Base-by-base conservation (phyloP, 2,888 invertebrate species). In the Nomada fucata region DNA sequence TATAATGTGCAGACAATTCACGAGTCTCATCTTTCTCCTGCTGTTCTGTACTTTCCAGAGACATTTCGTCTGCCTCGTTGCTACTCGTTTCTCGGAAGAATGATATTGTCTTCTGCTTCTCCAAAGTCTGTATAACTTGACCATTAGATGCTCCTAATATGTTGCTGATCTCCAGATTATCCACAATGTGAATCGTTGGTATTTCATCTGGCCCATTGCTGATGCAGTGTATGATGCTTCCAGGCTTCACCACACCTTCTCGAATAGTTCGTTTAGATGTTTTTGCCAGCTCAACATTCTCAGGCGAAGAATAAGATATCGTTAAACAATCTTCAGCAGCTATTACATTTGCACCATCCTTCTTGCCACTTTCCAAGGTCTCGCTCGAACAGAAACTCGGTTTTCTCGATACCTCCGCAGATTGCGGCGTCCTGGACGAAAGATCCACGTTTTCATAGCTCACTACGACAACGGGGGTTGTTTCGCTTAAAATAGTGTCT, bases 111-210 rank as follows among this genome's bases (percentile, higher is more conserved):
- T 82, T 77, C 1, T 84, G 87, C 0, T 77, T 74, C n/a, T 82
- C 79, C 18, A 87, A 47, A 18, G 83, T 82, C n/a, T 82, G 78
- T 60, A 76, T 60, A 2, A 85, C 76, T 11, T 85, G 81, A 11
- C 77, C 79, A 5, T 68, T 69, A 3, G 87, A 73, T 1, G 87
- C 70, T 10, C 86, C 83, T 20, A 88, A 23, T n/a, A 88, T 86
- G 55, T 84, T 89, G 53, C 79, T 83, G 50, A 90, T 90, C n/a
- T 92, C 91, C 50, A 93, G 80, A 70, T 91, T 92, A 59, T 93
- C 93, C 29, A 93, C 92, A 55, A 93, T 92, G 36, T 93, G 93
- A 79, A 93, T 92, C 7, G 93, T 93, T 5, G 93, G 93, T 59
- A 93, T 91, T 44, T 92, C 90, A 59, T 91, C 92, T 5, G 86